These are phyloP conservation scores for Coregonus sp. DNA, from an alignment of 2,797 vertebrate species.

Conservation along the genomic window DNA sequence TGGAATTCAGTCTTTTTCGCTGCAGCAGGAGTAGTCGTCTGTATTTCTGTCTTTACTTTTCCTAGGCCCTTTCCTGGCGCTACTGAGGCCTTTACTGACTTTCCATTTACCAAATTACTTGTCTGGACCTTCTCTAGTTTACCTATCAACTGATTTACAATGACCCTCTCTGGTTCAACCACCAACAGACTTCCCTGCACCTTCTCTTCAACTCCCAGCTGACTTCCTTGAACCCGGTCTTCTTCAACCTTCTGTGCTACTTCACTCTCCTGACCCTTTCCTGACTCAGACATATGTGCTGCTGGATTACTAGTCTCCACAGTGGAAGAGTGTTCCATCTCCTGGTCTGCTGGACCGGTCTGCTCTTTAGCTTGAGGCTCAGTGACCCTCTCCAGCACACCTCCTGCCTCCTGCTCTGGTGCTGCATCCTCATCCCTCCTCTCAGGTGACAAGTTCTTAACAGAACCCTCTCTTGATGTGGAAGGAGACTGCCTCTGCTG, in stretches of 20 bases:
- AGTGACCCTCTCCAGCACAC: background rate
- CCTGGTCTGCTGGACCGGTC: constrained; percentile 30
- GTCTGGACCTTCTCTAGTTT: constrained; percentile 37
- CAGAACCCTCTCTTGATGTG: constrained; percentile 47
- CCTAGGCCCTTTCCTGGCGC: background rate
- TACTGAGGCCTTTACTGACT: constrained; percentile 45
- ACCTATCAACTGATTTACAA: constrained; percentile 40
- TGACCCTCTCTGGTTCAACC: constrained; percentile 27
- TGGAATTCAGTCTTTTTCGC: constrained; percentile 28
- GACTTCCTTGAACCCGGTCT: constrained; percentile 28
- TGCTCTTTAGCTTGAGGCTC: background rate
- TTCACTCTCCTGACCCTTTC: constrained; percentile 56
- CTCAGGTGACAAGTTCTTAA: constrained; percentile 39
- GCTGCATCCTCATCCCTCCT: no score
- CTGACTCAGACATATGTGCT: constrained; percentile 10
- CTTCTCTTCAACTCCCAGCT: no score
- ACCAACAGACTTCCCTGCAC: constrained; percentile 26
- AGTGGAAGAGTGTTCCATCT: no score
- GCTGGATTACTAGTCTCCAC: constrained; percentile 3
- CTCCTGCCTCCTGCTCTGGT: background rate
- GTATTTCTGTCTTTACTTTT: constrained; percentile 21
- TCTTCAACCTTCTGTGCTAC: constrained; percentile 39
- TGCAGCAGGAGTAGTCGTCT: constrained; percentile 7
- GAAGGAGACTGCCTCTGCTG: constrained; percentile 58
- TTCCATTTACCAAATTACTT: constrained; percentile 48